Evolutionary conservation across 2,797 vertebrate genomes (phyloP), one percentile per base, ranked within the genome.

Genomic region (Menidia menidia): DNA sequence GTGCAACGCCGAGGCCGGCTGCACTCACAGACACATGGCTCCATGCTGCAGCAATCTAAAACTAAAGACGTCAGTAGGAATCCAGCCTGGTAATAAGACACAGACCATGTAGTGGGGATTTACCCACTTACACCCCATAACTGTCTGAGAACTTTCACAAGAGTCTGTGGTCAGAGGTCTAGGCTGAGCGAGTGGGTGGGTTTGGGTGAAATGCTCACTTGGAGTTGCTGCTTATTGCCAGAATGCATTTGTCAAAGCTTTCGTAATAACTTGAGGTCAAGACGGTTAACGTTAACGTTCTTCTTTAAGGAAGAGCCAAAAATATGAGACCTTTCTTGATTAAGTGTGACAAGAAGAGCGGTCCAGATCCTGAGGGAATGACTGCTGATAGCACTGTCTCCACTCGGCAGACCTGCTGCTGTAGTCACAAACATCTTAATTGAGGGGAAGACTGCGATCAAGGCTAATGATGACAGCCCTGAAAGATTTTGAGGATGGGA

Each of bases 71-170:
- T 83, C 72, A 68, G 74, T 82, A 78, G 66, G 75, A 88, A 85
- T 81, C 81, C 75, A 70, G 77, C 51, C 60, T 45, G 71, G 86
- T 86, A 91, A 89, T 90, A 81, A 88, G 84, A 91, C 78, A 87
- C 88, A 92, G 86, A 75, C 88, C 73, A 84, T 56, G 81, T 75
- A 75, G 71, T 85, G 86, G 81, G 88, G 87, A 84, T 88, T 84
- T 89, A 89, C 81, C 90, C 85, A 75, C 87, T 83, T 84, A 86
- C 85, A 88, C 87, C 81, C 83, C 82, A 91, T 89, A 86, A 89
- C 85, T 92, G 86, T 92, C 78, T 77, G 66, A 85, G 82, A 84
- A 88, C 77, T 89, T 88, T 90, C 89, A 86, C 86, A 90, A 90
- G 79, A 83, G 80, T 80, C 80, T 92, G 90, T 88, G 90, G 90